Conservation (phyloP, 2,113 vertebrate species). For the rabbit (Oryctolagus cuniculus) region DNA sequence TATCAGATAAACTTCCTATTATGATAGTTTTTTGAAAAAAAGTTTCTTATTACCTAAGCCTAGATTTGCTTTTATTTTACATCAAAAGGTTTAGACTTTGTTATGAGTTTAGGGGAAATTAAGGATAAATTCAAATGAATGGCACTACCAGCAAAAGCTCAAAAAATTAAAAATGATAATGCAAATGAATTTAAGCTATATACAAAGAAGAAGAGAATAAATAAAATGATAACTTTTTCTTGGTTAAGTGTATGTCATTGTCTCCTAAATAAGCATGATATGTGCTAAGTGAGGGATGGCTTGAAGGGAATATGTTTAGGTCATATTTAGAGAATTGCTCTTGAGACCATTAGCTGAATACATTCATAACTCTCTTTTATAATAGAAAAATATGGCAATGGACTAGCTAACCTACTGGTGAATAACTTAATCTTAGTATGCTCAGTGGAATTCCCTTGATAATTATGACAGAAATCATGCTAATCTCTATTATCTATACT, state of each 20-base stretch:
- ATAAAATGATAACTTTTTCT: slow-evolving; percentile 40
- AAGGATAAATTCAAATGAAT: background rate
- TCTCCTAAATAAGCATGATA: background rate
- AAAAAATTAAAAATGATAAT: background rate
- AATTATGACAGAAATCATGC: background rate
- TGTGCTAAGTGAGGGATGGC: background rate
- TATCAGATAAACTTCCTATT: background rate
- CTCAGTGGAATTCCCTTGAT: background rate
- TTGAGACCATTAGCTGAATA: slow-evolving; percentile 28
- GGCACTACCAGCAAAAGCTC: background rate
- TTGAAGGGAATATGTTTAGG: background rate
- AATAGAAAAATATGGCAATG: background rate
- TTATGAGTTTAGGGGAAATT: background rate
- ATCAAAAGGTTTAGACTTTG: background rate
- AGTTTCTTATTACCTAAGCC: background rate
- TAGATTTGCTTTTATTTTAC: slow-evolving; percentile 34
- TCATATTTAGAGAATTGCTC: slow-evolving; percentile 34
- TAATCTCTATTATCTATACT: background rate
- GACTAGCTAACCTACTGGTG: background rate
- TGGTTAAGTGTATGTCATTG: background rate
- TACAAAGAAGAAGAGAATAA: background rate
- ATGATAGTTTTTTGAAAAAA: background rate
- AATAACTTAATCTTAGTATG: background rate
- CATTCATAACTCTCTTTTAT: background rate
- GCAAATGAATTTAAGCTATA: slow-evolving; percentile 15